Conservation (phyloP, 2,113 vertebrate species). For the Gavialis gangeticus region DNA sequence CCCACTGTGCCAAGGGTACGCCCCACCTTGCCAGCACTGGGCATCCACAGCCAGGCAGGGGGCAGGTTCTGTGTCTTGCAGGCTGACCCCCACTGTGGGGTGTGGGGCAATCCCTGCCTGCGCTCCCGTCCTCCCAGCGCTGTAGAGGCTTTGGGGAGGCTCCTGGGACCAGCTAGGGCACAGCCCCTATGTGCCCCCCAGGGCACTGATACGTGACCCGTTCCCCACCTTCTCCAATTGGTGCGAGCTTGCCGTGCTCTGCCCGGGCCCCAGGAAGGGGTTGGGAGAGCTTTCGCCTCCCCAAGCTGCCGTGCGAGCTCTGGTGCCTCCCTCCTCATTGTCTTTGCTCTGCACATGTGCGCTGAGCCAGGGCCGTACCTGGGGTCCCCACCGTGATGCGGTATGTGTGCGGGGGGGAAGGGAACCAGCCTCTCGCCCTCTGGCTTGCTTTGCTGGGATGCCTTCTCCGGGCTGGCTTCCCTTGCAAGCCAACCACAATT, state of each 20-base stretch:
- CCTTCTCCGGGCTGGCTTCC: not conserved
- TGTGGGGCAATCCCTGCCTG: no score
- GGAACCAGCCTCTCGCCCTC: not conserved
- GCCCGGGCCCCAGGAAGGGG: not conserved
- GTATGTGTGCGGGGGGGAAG: no score
- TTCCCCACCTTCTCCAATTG: not conserved
- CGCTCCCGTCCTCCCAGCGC: no score
- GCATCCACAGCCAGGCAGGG: not conserved
- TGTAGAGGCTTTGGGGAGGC: no score
- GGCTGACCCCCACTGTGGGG: no score
- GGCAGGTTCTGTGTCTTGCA: no score
- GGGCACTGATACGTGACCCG: not conserved
- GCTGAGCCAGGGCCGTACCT: not conserved
- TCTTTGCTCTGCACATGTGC: not conserved
- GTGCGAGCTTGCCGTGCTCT: not conserved
- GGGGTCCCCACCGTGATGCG: not conserved
- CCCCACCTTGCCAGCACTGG: not conserved
- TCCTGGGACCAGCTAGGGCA: no score
- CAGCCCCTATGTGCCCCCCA: no score
- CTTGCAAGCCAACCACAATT: not conserved
- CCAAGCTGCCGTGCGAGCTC: not conserved
- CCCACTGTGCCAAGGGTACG: no score
- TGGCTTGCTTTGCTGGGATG: not conserved
- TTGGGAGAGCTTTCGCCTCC: not conserved
- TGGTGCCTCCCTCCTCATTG: not conserved